phyloP scores from a whole-genome alignment of 2,888 invertebrate genomes.

The Acrocyrtus sp. region DNA sequence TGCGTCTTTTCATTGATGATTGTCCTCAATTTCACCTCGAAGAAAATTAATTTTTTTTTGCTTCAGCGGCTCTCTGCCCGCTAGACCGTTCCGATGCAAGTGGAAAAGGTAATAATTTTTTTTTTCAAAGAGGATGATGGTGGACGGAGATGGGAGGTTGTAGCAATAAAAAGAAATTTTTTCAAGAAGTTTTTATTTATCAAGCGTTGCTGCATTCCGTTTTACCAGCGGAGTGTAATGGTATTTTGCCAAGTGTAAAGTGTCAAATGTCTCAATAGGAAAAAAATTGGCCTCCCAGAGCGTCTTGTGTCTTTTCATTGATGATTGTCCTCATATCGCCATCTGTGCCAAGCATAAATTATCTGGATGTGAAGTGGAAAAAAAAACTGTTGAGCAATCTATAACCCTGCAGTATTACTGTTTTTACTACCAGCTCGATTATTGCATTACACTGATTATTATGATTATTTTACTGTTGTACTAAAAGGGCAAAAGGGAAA shows the following conservation, averaged over 20 bases:
- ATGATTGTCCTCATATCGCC: slow-evolving; percentile 29
- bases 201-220: background rate
- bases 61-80: background rate
- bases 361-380: slow-evolving; percentile 12
- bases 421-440: background rate
- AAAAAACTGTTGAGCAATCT: slow-evolving; percentile 20
- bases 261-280: slow-evolving; percentile 18
- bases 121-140: background rate
- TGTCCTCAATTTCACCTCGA: background rate
- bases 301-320: slow-evolving; percentile 6
- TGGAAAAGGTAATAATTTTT: background rate
- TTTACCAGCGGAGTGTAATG: background rate
- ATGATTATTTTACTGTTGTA: background rate
- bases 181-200: background rate
- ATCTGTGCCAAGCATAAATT: slow-evolving; percentile 41
- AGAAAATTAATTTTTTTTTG: background rate
- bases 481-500: background rate
- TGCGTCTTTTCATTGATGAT: background rate
- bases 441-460: background rate
- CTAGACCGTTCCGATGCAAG: background rate
- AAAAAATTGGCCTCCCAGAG: slow-evolving; percentile 26
- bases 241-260: background rate
- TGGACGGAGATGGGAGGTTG: no score
- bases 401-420: background rate
- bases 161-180: background rate